Percentiles rank a stretch among this genome's conserved stretches.
Evolutionary conservation across 1,140 invertebrate species (phyloP).

Genomic region (Neuroterus valhalla): DNA sequence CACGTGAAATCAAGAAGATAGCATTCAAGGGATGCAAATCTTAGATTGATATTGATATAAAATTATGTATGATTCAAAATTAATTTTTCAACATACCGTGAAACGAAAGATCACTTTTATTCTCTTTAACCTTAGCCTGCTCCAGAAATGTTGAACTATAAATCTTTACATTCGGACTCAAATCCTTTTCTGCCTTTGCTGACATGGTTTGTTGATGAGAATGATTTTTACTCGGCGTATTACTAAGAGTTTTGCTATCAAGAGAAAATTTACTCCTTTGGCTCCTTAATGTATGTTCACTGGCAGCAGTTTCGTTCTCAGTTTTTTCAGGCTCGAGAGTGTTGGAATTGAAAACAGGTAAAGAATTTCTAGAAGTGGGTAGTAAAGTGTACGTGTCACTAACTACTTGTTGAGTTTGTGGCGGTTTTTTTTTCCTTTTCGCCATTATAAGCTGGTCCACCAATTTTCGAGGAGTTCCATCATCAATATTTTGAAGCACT

Average conservation of each 20-base stretch:
- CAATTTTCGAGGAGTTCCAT: constrained; percentile 61
- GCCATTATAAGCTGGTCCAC: constrained; percentile 67
- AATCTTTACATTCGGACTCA: not conserved
- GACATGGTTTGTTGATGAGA: not conserved
- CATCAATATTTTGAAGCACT: constrained; percentile 59
- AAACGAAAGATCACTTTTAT: constrained; percentile 3
- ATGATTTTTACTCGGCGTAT: constrained; percentile 25
- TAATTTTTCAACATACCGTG: not conserved
- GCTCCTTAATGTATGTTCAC: constrained; percentile 18
- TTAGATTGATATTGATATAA: too few relatives aligned
- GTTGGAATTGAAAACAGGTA: constrained; percentile 40
- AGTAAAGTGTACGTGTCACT: constrained; percentile 51
- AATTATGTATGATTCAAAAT: too few relatives aligned
- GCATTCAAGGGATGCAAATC: too few relatives aligned
- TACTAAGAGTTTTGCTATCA: constrained; percentile 52
- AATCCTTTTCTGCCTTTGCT: not conserved
- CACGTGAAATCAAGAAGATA: too few relatives aligned
- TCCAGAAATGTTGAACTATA: not conserved
- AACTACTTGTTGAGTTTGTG: constrained; percentile 12
- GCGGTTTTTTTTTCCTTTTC: constrained; percentile 60
- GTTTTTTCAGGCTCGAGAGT: constrained; percentile 37
- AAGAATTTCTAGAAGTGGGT: constrained; percentile 50
- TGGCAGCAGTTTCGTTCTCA: constrained; percentile 39
- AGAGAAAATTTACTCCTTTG: constrained; percentile 57
- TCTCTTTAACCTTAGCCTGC: not conserved